Base-by-base conservation (phyloP, 2,113 vertebrate genomes). In the Lepus europaeus region DNA sequence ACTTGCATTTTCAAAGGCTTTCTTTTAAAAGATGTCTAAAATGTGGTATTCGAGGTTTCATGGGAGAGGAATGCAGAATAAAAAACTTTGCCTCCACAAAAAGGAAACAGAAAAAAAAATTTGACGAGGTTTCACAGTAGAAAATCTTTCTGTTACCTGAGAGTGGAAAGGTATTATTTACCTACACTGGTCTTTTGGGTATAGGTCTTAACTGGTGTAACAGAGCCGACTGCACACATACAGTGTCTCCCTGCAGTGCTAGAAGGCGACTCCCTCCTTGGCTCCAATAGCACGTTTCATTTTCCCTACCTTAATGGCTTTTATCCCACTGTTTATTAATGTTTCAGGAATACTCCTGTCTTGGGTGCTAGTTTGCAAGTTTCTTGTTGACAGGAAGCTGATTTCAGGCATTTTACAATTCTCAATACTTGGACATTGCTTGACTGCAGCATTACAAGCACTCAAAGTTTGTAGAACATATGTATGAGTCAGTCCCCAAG, bases 11-110 rank as follows among this genome's bases (percentile, higher is more conserved):
- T 73, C 27, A 88, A 90, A 95, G 22, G 7, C 9, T 92, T 93
- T 92, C 56, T 84, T 96, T 96, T 63, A 88, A 92, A 45, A 97
- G 7, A 77, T 73, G 59, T 80, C 59, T 80, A 45, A 90, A 93
- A 95, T 78, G 68, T 91, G 31, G 16, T 68, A 59, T 77, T 82
- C 69, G 79, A 49, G 74, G 51, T 85, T 96, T 90, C 74, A 53
- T 76, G 73, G 51, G 85, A 85, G 63, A 96, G 36, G 56, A 22
- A 14, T 87, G 19, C 13, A 87, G 63, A 91, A 88, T 81, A 96
- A 96, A 94, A 76, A 81, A 79, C 45, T 68, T 86, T 6, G 87
- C 31, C 33, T 92, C 45, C 16, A 63, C 66, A 92, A 72, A 86
- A 84, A 73, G 7, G 2, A 93, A 90, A 45, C 64, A 7, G 4